phyloP scores from a whole-genome alignment of 2,113 vertebrate genomes.

The Gymnogyps californianus region DNA sequence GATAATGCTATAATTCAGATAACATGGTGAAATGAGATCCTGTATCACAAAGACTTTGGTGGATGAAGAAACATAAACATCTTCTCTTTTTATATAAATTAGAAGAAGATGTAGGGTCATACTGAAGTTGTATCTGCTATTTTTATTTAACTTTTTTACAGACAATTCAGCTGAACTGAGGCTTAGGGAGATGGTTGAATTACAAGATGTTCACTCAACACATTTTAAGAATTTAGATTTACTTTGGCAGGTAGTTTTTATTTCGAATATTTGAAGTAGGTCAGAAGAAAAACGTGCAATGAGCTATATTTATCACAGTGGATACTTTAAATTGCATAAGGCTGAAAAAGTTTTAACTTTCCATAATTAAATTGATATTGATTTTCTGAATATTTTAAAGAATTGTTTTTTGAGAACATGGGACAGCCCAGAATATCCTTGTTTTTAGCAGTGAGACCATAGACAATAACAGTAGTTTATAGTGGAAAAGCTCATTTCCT shows the following conservation, averaged over 20 bases:
- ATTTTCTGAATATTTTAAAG: conserved; percentile 28
- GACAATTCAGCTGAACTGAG: background rate
- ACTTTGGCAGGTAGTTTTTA: background rate
- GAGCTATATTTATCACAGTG: background rate
- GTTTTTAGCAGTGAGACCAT: background rate
- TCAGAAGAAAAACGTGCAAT: background rate
- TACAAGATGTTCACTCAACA: background rate
- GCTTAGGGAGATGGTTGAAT: background rate
- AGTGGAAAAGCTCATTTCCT: background rate
- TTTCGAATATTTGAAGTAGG: conserved; percentile 12
- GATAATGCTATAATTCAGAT: conserved; percentile 17
- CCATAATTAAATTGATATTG: background rate
- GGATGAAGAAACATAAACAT: conserved; percentile 27
- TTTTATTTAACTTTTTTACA: background rate
- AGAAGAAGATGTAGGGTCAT: background rate
- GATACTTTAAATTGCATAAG: background rate
- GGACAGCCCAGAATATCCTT: background rate
- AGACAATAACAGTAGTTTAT: background rate
- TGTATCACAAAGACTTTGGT: conserved; percentile 19
- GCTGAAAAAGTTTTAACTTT: background rate
- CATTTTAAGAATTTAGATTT: background rate
- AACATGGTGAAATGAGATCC: conserved; percentile 44
- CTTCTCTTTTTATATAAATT: background rate
- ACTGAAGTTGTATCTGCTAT: background rate
- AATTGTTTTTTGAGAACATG: background rate